Base-by-base conservation (phyloP, 2,797 vertebrate genomes). In the Crocodylus rhombifer region DNA sequence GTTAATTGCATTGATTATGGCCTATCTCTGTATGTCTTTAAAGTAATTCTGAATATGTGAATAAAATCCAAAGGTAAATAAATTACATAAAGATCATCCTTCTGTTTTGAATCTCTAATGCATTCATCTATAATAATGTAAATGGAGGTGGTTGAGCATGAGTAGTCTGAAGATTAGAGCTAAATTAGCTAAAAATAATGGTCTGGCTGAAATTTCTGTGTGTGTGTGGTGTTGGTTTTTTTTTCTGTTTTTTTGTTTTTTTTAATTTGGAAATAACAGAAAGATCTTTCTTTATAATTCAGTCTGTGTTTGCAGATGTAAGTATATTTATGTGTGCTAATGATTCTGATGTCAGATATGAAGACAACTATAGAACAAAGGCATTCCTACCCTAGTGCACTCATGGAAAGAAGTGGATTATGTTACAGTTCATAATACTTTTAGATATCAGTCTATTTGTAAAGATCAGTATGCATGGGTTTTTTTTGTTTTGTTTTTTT, bases 81-180 rank as follows among this genome's bases (percentile, higher is more conserved):
- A 73, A 11, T 84, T 78, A 51, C 21, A 25, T 42, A 75, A 7
- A 77, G 57, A 82, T 89, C 2, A 4, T 94, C 55, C 16, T 78
- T 87, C 73, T 57, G 67, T 63, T 89, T 86, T 65, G 1, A 11
- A 17, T 82, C 75, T 74, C 36, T 26, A 4, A 61, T 67, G 42
- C 63, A 30, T 91, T 67, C 0, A 28, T 79, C 63, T 89, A 18
- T 73, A 51, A 56, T 84, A 85, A 91, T 11, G 12, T 79, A 26
- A 6, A n/a, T 16, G 2, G 3, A 6, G 2, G 4, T 16, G 26
- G 81, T n/a, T 23, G 4, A 71, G 57, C 6, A 5, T 4, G 30
- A 6, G 5, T 73, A n/a, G 42, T 77, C 90, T 55, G 65, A 82
- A 87, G 77, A 93, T 85, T 92, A 77, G 74, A 80, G 13, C 67